Base-by-base conservation (phyloP, 2,113 vertebrate species). In the Chitala chitala region DNA sequence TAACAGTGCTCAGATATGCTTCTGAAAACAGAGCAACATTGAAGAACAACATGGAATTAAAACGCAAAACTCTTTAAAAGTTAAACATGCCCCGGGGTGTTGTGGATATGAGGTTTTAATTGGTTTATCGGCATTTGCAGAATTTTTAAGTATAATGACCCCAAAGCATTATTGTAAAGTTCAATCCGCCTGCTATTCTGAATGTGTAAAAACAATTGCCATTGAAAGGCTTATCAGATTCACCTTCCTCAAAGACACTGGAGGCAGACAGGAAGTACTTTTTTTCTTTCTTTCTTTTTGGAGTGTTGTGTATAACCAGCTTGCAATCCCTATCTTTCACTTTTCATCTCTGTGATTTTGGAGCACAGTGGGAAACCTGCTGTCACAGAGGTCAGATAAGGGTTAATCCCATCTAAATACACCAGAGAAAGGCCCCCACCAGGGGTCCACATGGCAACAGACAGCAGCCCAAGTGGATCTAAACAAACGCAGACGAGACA, bases 141-240 rank as follows among this genome's bases (percentile, higher is more conserved):
- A 22, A 15, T 61, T 24, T 31, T 61, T 8, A 12, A 29, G 58
- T 22, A 61, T 61, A 61, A 61, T 26, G 24, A 36, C 69, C 38
- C 51, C 69, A 56, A 33, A 51, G 69, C 26, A 24, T 17, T 17
- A 55, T 59, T 42, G 17, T 15, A 72, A 72, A 44, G 54, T 42
- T 72, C 71, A 61, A 31, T 31, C 24, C 58, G 12, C 26, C 26
- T 15, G 15, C 22, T 56, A 24, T 26, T 70, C 56, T 61, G 9
- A 31, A 61, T 38, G 5, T 10, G 10, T 66, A 22, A 44, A 66
- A 66, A 42, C 63, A 66, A 66, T 22, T 17, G 36, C 20, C 20
- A 20, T 42, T 42, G 61, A 42, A n/a, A 65, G 10, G 36, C 33
- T 38, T 42, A 40, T 40, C 33, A 63, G 22, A 22, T 56, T 65